Conservation (phyloP, 2,113 vertebrate species). For the Bufo gargarizans region DNA sequence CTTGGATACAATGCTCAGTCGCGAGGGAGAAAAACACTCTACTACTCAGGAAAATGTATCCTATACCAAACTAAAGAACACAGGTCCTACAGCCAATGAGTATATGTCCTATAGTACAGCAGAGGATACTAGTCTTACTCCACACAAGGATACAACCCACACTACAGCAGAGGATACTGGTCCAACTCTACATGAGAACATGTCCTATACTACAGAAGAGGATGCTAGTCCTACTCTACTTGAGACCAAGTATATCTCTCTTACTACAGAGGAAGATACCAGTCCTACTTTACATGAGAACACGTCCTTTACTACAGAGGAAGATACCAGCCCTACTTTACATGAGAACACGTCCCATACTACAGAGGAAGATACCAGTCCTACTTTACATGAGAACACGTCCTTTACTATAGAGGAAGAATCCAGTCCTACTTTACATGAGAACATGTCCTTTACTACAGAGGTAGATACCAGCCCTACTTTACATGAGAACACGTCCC, state of each 20-base stretch:
- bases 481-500: neutral
- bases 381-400: neutral
- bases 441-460: neutral
- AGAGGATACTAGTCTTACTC: too few relatives aligned
- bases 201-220: neutral
- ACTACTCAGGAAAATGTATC: too few relatives aligned
- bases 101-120: too few relatives aligned
- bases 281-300: neutral
- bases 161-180: too few relatives aligned
- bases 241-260: neutral
- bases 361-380: too few relatives aligned
- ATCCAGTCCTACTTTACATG: neutral
- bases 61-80: too few relatives aligned
- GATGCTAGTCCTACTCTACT: neutral
- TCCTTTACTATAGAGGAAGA: neutral
- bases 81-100: too few relatives aligned
- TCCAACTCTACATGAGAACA: neutral
- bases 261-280: neutral
- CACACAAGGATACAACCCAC: neutral
- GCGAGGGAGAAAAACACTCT: neutral
- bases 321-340: neutral
- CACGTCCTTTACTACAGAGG: neutral
- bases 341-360: neutral
- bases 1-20: neutral
- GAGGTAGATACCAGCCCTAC: neutral